A percentile compares a stretch with the other conserved stretches of the same genome.
phyloP scores from a whole-genome alignment of 2,797 vertebrate species.

The Okamejei kenojei region DNA sequence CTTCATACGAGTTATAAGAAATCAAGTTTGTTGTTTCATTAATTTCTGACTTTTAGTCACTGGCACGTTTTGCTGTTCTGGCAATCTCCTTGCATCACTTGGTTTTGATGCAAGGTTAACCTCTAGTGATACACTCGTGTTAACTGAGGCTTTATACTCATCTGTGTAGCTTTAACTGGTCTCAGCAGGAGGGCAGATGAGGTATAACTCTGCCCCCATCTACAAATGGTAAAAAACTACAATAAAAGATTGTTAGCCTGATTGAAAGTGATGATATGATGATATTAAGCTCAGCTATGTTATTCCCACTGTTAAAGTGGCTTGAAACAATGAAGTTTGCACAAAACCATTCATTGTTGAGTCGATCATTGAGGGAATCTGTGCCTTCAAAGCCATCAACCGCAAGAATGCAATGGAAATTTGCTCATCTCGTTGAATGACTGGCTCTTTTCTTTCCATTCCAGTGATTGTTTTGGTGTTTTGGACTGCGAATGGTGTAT shows the following conservation, averaged over 20 bases:
- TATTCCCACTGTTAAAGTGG: background rate
- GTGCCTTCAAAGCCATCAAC: background rate
- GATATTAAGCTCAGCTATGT: background rate
- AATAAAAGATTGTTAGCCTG: background rate
- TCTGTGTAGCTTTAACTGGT: background rate
- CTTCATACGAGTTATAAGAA: background rate
- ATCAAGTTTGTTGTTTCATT: background rate
- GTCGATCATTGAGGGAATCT: background rate
- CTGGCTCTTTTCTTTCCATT: background rate
- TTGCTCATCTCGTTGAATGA: background rate
- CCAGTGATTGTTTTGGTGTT: constrained; percentile 91
- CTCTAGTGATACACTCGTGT: background rate
- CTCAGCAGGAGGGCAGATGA: background rate
- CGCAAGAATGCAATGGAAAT: background rate
- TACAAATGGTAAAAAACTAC: background rate
- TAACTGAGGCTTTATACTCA: background rate
- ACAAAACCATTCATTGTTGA: background rate
- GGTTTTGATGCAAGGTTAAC: background rate
- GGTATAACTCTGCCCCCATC: background rate
- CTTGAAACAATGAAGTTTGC: background rate
- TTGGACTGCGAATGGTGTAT: constrained; percentile 97
- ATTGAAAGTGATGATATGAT: background rate
- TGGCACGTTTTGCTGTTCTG: background rate
- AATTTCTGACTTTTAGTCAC: background rate
- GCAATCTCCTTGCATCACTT: background rate